phyloP scores from a whole-genome alignment of 2,797 vertebrate genomes.

The Labeo calbasu region DNA sequence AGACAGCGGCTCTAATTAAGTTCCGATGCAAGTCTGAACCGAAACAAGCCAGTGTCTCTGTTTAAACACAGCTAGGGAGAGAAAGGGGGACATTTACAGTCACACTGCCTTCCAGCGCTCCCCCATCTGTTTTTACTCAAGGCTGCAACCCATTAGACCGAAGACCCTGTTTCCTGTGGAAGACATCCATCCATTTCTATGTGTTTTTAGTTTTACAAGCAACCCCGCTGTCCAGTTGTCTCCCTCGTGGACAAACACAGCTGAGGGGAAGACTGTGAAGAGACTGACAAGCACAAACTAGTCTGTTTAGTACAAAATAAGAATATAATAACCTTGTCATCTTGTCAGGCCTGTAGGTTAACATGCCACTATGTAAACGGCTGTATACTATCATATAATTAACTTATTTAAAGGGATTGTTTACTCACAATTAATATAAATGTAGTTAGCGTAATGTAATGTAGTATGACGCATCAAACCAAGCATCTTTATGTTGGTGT shows the following conservation, averaged over 20 bases:
- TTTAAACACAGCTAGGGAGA: background rate
- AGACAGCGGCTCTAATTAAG: slow-evolving; percentile 63
- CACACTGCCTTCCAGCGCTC: slow-evolving; percentile 41
- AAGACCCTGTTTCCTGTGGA: slow-evolving; percentile 63
- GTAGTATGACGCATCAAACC: background rate
- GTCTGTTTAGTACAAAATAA: background rate
- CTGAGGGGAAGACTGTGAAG: background rate
- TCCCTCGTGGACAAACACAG: slow-evolving; percentile 2
- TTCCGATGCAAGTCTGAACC: slow-evolving; percentile 45
- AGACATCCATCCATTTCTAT: slow-evolving; percentile 61
- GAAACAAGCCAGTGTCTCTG: slow-evolving; percentile 29
- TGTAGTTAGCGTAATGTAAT: background rate
- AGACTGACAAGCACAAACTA: slow-evolving; percentile 10
- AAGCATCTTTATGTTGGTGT: background rate
- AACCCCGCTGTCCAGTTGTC: slow-evolving; percentile 24
- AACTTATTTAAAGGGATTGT: background rate
- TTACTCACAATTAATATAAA: background rate
- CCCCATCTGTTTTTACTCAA: slow-evolving; percentile 52
- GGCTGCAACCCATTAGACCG: slow-evolving; percentile 59
- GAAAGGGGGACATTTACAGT: background rate
- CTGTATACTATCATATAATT: background rate
- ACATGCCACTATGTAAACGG: background rate
- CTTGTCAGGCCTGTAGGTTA: background rate
- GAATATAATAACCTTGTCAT: slow-evolving; percentile 13
- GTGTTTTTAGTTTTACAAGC: slow-evolving; percentile 53